These are phyloP conservation scores for Pachyramphus minor DNA, from an alignment of 2,113 vertebrate genomes.

Conservation along the genomic window DNA sequence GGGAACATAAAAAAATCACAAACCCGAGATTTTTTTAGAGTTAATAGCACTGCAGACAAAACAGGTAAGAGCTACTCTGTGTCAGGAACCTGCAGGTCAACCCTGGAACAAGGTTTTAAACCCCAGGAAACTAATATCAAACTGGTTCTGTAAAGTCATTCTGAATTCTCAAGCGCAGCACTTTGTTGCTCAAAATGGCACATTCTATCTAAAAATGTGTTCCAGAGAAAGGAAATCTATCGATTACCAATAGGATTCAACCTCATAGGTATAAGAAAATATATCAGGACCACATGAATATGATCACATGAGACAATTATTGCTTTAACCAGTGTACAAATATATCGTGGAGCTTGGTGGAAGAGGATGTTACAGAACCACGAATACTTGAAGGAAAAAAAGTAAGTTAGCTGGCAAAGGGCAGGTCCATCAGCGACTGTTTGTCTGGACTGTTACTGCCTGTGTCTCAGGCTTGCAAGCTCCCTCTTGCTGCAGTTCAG, in stretches of 20 bases:
- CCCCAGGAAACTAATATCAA: not conserved
- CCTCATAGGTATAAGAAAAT: not conserved
- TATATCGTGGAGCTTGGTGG: not conserved
- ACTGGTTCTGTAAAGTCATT: not conserved
- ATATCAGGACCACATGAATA: not conserved
- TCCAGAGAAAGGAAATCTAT: not conserved
- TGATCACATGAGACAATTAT: not conserved
- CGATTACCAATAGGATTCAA: not conserved
- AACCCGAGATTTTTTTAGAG: not conserved
- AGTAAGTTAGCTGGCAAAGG: not conserved
- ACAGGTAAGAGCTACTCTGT: fast-evolving
- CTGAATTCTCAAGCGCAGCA: not conserved
- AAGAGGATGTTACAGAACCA: not conserved
- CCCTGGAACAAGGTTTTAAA: not conserved
- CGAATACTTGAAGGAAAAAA: not conserved
- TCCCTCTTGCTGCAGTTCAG: not conserved
- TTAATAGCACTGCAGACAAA: not conserved
- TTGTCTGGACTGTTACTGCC: not conserved
- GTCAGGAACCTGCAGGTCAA: not conserved
- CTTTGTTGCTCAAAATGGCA: not conserved
- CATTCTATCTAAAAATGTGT: not conserved
- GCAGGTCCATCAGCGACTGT: not conserved
- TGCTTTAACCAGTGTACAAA: not conserved
- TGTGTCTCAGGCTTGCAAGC: not conserved
- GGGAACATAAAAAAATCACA: not conserved